These are phyloP conservation scores for Zaprionus lachaisei DNA, from an alignment of 1,140 invertebrate genomes.

Conservation along the genomic window DNA sequence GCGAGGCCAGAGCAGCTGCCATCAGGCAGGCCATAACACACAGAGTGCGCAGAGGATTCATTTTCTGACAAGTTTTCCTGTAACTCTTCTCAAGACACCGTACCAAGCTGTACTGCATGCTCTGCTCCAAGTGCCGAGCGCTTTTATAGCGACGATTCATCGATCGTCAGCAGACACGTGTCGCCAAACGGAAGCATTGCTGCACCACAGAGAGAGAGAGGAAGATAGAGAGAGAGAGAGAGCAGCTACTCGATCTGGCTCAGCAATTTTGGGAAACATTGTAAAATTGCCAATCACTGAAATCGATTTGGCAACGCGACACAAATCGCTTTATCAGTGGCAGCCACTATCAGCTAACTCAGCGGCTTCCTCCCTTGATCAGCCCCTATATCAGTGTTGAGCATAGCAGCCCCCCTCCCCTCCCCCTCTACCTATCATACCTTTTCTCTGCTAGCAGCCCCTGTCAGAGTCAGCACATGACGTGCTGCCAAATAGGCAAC, in stretches of 20 bases:
- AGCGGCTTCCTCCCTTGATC: background rate
- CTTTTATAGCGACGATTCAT: slow-evolving; percentile 56
- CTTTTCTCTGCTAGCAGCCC: background rate
- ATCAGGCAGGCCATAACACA: slow-evolving; percentile 68
- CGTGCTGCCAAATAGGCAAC: slow-evolving; percentile 20
- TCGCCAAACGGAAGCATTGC: slow-evolving; percentile 20
- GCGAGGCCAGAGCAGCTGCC: slow-evolving; percentile 45
- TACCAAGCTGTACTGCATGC: slow-evolving; percentile 62
- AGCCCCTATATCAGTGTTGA: background rate
- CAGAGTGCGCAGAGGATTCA: slow-evolving; percentile 71
- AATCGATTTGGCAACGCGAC: slow-evolving; percentile 20
- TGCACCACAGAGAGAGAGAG: no score
- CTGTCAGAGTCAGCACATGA: slow-evolving; percentile 16
- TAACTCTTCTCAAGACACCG: slow-evolving; percentile 42
- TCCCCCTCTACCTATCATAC: background rate
- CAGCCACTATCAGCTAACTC: background rate
- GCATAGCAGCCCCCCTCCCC: no score
- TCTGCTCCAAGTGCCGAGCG: background rate
- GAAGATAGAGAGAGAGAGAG: no score
- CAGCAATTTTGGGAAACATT: slow-evolving; percentile 39
- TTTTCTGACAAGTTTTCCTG: slow-evolving; percentile 30
- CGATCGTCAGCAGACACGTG: slow-evolving; percentile 42
- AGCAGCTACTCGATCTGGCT: slow-evolving; percentile 24
- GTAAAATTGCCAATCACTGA: slow-evolving; percentile 20
- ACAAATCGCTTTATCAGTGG: slow-evolving; percentile 45